Evolutionary conservation across 1,140 invertebrate species (phyloP).

Genomic region (Calephelis virginiensis): DNA sequence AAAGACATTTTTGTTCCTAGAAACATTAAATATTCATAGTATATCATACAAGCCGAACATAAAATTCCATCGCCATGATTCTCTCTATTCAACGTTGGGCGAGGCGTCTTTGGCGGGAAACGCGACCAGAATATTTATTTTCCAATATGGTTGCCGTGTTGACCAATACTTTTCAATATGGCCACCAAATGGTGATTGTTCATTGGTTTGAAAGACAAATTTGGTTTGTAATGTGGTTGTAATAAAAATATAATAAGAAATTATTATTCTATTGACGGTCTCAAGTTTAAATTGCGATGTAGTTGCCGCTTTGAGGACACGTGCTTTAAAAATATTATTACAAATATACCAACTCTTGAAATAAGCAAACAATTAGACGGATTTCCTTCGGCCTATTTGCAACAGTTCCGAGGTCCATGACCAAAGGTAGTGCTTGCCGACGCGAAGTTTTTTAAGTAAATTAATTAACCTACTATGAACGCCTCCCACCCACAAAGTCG

Average conservation of each 20-base stretch:
- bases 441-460: too few species aligned
- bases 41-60: slow-evolving; percentile 64
- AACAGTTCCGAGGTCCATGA: neutral
- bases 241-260: slow-evolving; percentile 14
- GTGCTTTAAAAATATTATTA: neutral
- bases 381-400: neutral
- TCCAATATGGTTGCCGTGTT: slow-evolving; percentile 40
- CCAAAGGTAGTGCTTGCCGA: too few species aligned
- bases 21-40: slow-evolving; percentile 65
- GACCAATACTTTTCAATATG: slow-evolving; percentile 53
- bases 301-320: neutral
- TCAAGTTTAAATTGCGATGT: slow-evolving; percentile 26
- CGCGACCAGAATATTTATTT: slow-evolving; percentile 45
- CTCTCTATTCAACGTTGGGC: slow-evolving; percentile 65
- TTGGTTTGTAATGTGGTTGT: slow-evolving; percentile 38
- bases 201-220: slow-evolving; percentile 54
- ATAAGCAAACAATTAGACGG: neutral
- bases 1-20: slow-evolving; percentile 50
- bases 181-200: slow-evolving; percentile 49
- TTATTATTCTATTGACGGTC: slow-evolving; percentile 8
- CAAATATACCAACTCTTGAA: neutral
- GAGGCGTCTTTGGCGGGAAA: slow-evolving; percentile 63
- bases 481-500: too few species aligned
- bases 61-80: slow-evolving; percentile 69
- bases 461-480: too few species aligned